Evolutionary conservation across 2,113 vertebrate species (phyloP), one percentile per base, ranked within the genome.

Genomic region (Lanius ludovicianus): DNA sequence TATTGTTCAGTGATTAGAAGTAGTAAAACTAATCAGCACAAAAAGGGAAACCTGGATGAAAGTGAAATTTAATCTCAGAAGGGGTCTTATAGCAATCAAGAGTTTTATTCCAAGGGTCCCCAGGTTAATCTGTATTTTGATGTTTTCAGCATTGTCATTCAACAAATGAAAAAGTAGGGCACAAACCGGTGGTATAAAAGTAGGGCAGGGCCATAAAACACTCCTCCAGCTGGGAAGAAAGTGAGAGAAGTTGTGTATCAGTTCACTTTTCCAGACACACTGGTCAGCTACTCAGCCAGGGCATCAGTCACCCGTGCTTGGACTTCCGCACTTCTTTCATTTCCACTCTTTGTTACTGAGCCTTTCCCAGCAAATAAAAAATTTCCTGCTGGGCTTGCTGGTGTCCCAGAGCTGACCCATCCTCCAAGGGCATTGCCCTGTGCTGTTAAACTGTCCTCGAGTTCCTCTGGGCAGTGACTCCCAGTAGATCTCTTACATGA

Each of bases 291-390:
- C 28, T 39, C 49, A 90, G 28, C 24, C 57, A 57, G 31, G 18
- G 14, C 2, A 0, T 42, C 71, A 24, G 22, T 47, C 41, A 68
- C 33, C 11, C 10, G 0, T 39, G 15, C 18, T 37, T 82, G 53
- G 33, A 68, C 42, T 60, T 68, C 49, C 71, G 44, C 31, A 20
- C 14, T 77, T 52, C 21, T 77, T 86, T 87, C 42, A 10, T 17
- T 82, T 67, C 69, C 69, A 15, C 17, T 50, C 64, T 44, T 80
- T 81, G 84, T 33, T 60, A 68, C 24, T 84, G 73, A 89, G 65
- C 21, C 16, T 71, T 91, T 82, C 15, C n/a, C 41, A 37, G 41
- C 53, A 82, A 89, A 87, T 62, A 11, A 53, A 91, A 94, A 30
- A 11, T 5, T 47, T 75, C 50, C 75, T 50, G 7, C 22, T 81